Conservation (phyloP, 2,113 vertebrate genomes). For the Lates calcarifer region DNA sequence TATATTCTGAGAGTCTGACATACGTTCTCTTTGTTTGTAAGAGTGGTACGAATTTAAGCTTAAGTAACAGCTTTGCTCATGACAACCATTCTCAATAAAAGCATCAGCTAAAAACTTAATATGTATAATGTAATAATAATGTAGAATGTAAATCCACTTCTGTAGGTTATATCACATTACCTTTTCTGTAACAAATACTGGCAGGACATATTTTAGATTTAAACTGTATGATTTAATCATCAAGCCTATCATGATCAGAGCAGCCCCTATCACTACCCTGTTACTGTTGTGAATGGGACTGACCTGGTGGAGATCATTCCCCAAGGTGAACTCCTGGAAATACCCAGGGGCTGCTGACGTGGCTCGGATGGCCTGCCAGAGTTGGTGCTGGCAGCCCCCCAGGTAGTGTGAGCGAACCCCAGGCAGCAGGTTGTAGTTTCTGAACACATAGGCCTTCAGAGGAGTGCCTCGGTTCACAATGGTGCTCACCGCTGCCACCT, state of each 20-base stretch:
- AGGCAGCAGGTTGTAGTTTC: slow-evolving; percentile 95
- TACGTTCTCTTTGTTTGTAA: background rate
- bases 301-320: slow-evolving; percentile 95
- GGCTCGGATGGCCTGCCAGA: slow-evolving; percentile 96
- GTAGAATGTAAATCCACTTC: background rate
- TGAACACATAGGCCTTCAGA: slow-evolving; percentile 94
- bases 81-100: slow-evolving; percentile 5
- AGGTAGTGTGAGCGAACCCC: slow-evolving; percentile 93
- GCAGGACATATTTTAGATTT: background rate
- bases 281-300: slow-evolving; percentile 31
- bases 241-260: background rate
- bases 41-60: background rate
- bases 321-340: slow-evolving; percentile 93
- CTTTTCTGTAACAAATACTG: background rate
- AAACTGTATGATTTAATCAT: background rate
- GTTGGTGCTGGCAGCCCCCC: slow-evolving; percentile 93
- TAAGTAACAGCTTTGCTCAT: background rate
- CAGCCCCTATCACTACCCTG: too few species aligned
- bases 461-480: slow-evolving; percentile 92
- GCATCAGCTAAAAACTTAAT: slow-evolving; percentile 8
- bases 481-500: slow-evolving; percentile 96
- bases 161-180: background rate
- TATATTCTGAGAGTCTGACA: background rate
- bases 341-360: slow-evolving; percentile 96
- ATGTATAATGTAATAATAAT: too few species aligned